A percentile compares a stretch with the other conserved stretches of the same genome.
Evolutionary conservation across 2,888 invertebrate genomes (phyloP).

Genomic region (Leptinotarsa tumamoca): DNA sequence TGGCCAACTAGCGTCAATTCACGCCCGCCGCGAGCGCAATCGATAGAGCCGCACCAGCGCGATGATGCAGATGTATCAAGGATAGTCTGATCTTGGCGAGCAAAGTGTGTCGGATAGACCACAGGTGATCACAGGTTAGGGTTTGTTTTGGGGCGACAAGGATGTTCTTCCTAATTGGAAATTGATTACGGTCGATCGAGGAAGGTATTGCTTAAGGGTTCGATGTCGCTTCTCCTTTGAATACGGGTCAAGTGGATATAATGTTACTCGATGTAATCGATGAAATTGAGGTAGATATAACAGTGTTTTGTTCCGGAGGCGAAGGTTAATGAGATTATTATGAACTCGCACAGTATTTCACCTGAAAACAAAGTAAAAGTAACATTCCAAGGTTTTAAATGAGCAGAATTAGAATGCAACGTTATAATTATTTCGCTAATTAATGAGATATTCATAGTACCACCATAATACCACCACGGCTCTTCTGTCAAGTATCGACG

Average conservation of each 20-base stretch:
- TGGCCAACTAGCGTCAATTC: slow-evolving; percentile 36
- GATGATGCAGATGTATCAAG: slow-evolving; percentile 41
- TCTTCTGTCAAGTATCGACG: too few relatives aligned
- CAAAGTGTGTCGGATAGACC: slow-evolving; percentile 17
- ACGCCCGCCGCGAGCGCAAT: slow-evolving; percentile 46
- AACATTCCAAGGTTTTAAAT: too few relatives aligned
- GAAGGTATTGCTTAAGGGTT: neutral
- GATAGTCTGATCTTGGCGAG: slow-evolving; percentile 41
- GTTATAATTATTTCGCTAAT: too few relatives aligned
- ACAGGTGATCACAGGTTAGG: slow-evolving; percentile 2
- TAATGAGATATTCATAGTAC: too few relatives aligned
- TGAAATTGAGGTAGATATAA: too few relatives aligned
- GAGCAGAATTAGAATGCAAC: too few relatives aligned
- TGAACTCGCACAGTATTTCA: too few relatives aligned
- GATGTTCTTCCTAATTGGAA: slow-evolving; percentile 7
- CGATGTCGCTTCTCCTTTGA: neutral
- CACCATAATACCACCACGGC: too few relatives aligned
- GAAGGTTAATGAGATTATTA: too few relatives aligned
- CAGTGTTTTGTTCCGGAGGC: too few relatives aligned
- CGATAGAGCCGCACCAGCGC: slow-evolving; percentile 51
- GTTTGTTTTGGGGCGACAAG: slow-evolving; percentile 1
- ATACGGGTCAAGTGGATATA: neutral
- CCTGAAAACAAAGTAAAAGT: too few relatives aligned
- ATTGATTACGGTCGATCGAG: slow-evolving; percentile 7
- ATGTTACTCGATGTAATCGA: too few relatives aligned